Percentiles rank a stretch among this genome's conserved stretches.
Evolutionary conservation across 1,140 invertebrate genomes (phyloP).

Genomic region (Nomia melanderi): DNA sequence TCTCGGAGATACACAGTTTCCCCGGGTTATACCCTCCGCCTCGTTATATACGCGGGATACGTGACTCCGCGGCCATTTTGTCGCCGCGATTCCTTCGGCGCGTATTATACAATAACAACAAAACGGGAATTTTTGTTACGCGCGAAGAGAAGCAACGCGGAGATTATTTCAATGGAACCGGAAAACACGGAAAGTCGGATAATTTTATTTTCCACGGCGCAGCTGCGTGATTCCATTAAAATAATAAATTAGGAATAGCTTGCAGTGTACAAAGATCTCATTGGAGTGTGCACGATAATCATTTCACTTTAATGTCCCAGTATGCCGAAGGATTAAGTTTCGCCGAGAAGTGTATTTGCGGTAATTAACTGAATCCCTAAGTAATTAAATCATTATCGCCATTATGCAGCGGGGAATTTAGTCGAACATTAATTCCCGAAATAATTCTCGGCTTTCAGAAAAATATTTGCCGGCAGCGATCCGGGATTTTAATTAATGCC

Average conservation of each 20-base stretch:
- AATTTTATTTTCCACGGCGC: too few species aligned
- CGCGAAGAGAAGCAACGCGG: too few species aligned
- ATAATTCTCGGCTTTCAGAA: not conserved
- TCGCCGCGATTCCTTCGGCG: constrained; percentile 35
- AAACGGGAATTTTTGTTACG: not conserved
- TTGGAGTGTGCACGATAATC: too few species aligned
- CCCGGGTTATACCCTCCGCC: constrained; percentile 64
- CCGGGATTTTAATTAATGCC: not conserved
- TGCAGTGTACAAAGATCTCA: too few species aligned
- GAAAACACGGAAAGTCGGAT: too few species aligned
- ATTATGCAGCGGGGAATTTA: constrained; percentile 19
- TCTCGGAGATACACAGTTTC: constrained; percentile 71
- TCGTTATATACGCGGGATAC: constrained; percentile 66
- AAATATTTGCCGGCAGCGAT: constrained; percentile 15
- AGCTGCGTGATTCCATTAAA: too few species aligned
- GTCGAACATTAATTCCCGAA: not conserved
- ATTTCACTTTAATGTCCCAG: too few species aligned
- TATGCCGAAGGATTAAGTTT: too few species aligned
- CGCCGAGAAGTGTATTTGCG: too few species aligned
- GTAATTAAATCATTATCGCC: constrained; percentile 50
- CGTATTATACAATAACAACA: not conserved
- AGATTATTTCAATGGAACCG: too few species aligned
- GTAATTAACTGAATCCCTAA: not conserved
- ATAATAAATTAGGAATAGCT: too few species aligned
- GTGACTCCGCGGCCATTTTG: constrained; percentile 51